Base-by-base conservation (phyloP, 2,113 vertebrate species). In the Parus major region DNA sequence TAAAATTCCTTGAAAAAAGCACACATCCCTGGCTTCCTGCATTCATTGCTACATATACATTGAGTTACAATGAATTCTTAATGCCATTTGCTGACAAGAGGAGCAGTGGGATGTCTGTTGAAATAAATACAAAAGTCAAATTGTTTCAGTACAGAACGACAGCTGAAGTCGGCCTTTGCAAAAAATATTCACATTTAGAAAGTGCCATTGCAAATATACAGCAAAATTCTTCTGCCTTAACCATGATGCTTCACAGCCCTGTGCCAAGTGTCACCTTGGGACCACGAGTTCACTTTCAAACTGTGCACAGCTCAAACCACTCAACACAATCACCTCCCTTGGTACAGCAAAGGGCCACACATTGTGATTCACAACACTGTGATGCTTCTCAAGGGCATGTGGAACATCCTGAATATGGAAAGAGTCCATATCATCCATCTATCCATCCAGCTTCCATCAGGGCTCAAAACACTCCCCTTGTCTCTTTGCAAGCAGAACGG, bases 181-280 rank as follows among this genome's bases (percentile, higher is more conserved):
- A 93, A 92, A 94, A 94, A 60, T 95, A 96, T 92, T 98, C 96
- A 96, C 91, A 94, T 95, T 92, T 97, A 94, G 85, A 98, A 98
- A 98, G 98, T 98, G 98, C 97, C 95, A 82, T 96, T 95, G 94
- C 94, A 97, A 97, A 97, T 96, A 97, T 90, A 98, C 95, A 98
- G 97, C 96, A 93, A 95, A 96, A 86, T 27, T 93, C 11, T 46
- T 50, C 91, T 92, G 85, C 93, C 78, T 94, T 91, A 90, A 44
- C 84, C 82, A 50, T 25, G 75, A 91, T 21, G 82, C 95, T 92
- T 96, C 88, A 86, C 88, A 96, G 92, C 82, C 92, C 80, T 81
- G 85, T 5, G 59, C 15, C 69, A 96, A 97, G 94, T 96, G 96
- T 95, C 92, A 83, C 93, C 93, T 78, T 60, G 73, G 78, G 79